Evolutionary conservation across 2,797 vertebrate genomes (phyloP).

Genomic region (Nannoperca australis): DNA sequence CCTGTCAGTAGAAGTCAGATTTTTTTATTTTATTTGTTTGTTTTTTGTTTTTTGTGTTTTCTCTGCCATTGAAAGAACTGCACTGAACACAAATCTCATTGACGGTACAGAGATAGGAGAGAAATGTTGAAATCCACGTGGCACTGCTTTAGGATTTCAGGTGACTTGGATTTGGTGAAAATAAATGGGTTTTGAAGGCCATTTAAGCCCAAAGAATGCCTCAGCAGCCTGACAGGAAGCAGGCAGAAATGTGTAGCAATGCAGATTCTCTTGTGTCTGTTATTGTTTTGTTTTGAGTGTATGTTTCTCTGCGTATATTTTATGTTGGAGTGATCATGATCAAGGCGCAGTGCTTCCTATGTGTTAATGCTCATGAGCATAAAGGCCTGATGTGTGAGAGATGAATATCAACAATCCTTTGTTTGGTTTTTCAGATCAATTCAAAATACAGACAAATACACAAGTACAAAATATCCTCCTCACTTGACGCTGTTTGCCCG

Average conservation of each 20-base stretch:
- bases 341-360: constrained; percentile 37
- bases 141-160: constrained; percentile 40
- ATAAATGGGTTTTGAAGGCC: constrained; percentile 27
- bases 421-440: constrained; percentile 64
- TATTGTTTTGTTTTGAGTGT: constrained; percentile 23
- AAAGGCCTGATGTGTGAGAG: constrained; percentile 59
- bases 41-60: constrained; percentile 69
- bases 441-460: constrained; percentile 79
- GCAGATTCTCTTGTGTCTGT: constrained; percentile 24
- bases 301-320: constrained; percentile 36
- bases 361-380: constrained; percentile 52
- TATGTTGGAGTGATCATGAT: constrained; percentile 36
- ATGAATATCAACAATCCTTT: constrained; percentile 51
- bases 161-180: constrained; percentile 37
- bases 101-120: constrained; percentile 72
- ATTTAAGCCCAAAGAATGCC: constrained; percentile 44
- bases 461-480: constrained; percentile 82
- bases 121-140: constrained; percentile 46
- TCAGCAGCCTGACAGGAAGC: constrained; percentile 55
- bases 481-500: constrained; percentile 78
- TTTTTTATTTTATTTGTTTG: constrained; percentile 38
- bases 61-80: constrained; percentile 83
- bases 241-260: constrained; percentile 41
- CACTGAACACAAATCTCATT: constrained; percentile 80
- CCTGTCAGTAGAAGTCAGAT: constrained; percentile 80